A percentile compares a stretch with the other conserved stretches of the same genome.
Conservation (phyloP, 2,113 vertebrate species). For the Odocoileus virginianus region DNA sequence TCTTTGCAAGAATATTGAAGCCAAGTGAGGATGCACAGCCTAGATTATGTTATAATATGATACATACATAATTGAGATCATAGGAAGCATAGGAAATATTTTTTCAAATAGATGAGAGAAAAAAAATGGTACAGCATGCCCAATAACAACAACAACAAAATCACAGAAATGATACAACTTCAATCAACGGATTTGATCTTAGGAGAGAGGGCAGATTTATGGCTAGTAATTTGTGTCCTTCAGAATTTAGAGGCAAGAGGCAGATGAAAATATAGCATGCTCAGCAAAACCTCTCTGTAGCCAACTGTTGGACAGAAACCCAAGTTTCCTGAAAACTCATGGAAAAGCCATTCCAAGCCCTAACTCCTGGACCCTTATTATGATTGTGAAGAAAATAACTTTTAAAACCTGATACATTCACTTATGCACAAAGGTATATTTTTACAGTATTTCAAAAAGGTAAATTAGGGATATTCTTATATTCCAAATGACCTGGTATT, state of each 20-base stretch:
- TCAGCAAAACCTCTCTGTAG: conserved; percentile 38
- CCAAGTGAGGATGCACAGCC: background rate
- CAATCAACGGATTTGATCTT: background rate
- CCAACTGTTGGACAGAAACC: conserved; percentile 37
- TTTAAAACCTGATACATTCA: conserved; percentile 65
- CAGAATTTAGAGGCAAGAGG: conserved; percentile 44
- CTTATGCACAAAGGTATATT: conserved; percentile 66
- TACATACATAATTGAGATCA: background rate
- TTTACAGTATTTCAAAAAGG: conserved; percentile 55
- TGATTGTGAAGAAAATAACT: conserved; percentile 64
- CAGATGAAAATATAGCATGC: conserved; percentile 54
- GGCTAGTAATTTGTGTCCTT: conserved; percentile 25
- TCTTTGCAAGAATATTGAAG: background rate
- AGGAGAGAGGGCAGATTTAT: conserved; percentile 46
- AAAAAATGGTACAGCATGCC: background rate
- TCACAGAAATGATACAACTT: background rate
- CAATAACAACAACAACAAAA: background rate
- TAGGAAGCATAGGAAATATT: background rate
- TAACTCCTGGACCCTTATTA: conserved; percentile 39
- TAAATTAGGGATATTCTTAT: conserved; percentile 56
- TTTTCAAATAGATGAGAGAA: conserved; percentile 3
- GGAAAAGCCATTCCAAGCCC: conserved; percentile 62
- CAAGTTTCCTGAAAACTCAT: conserved; percentile 37
- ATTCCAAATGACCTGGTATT: conserved; percentile 59
- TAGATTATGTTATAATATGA: background rate